phyloP scores from a whole-genome alignment of 1,140 invertebrate species.

The Penaeus chinensis region DNA sequence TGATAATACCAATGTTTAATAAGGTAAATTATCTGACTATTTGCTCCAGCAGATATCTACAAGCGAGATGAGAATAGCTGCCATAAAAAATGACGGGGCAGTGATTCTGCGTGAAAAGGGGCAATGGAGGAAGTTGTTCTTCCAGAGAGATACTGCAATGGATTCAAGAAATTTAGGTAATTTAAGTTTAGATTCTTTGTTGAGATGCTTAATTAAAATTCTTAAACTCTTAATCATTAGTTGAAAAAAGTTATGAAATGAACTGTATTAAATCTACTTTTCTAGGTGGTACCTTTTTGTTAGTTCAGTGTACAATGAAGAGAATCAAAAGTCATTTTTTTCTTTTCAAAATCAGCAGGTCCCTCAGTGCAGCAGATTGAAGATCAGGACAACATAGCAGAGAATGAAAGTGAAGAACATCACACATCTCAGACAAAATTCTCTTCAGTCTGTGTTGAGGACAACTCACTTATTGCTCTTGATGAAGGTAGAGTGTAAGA shows the following conservation, averaged over 20 bases:
- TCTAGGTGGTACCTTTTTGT: too few species aligned
- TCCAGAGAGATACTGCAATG: constrained; percentile 9
- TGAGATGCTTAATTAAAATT: too few species aligned
- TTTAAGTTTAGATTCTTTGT: neutral
- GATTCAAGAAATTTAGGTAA: neutral
- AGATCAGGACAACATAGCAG: neutral
- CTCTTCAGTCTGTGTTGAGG: constrained; percentile 28
- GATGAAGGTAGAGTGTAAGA: constrained; percentile 29
- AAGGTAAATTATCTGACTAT: too few species aligned
- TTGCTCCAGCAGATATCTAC: constrained; percentile 20
- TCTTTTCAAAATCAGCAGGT: too few species aligned
- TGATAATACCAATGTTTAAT: too few species aligned
- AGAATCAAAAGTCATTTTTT: too few species aligned
- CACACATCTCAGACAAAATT: neutral
- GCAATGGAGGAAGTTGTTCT: constrained; percentile 33
- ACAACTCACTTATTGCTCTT: constrained; percentile 43
- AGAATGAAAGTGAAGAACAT: neutral
- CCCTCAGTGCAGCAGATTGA: neutral
- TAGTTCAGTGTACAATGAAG: too few species aligned
- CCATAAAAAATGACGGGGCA: constrained; percentile 31
- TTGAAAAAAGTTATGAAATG: too few species aligned
- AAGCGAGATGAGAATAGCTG: constrained; percentile 39
- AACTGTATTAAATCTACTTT: too few species aligned
- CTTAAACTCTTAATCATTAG: too few species aligned
- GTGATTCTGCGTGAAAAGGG: constrained; percentile 26